phyloP scores from a whole-genome alignment of 2,797 vertebrate species.

The Rhinoraja longicauda region DNA sequence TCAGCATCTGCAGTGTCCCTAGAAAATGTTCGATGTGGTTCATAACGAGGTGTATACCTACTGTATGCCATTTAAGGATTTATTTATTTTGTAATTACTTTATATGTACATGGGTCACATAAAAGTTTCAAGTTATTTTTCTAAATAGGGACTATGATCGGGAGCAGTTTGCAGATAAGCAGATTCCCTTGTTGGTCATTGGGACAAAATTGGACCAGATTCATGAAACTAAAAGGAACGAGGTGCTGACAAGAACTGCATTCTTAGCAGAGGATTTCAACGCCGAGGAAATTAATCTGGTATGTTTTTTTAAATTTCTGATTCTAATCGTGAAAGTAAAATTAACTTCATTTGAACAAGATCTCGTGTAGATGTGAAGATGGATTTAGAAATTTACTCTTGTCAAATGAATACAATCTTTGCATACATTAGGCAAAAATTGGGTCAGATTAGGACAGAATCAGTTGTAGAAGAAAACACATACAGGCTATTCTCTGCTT shows the following conservation, averaged over 20 bases:
- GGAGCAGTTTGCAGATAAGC: slow-evolving; percentile 91
- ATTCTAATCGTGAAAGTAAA: neutral
- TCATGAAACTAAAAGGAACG: slow-evolving; percentile 82
- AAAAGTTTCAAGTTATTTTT: slow-evolving; percentile 30
- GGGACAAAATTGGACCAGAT: slow-evolving; percentile 98
- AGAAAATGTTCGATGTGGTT: neutral
- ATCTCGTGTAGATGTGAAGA: neutral
- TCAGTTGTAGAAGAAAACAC: too few relatives aligned
- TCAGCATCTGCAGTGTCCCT: too few relatives aligned
- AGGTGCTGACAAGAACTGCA: slow-evolving; percentile 83
- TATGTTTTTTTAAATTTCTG: slow-evolving; percentile 51
- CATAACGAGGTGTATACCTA: neutral
- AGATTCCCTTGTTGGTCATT: slow-evolving; percentile 85
- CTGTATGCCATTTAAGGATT: neutral
- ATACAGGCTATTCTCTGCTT: too few relatives aligned
- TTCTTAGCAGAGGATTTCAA: slow-evolving; percentile 97
- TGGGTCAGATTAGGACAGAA: too few relatives aligned
- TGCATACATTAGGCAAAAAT: neutral
- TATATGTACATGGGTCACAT: neutral
- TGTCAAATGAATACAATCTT: neutral
- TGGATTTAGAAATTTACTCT: neutral
- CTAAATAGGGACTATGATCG: slow-evolving; percentile 80
- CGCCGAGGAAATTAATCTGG: slow-evolving; percentile 95
- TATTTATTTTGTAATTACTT: neutral
- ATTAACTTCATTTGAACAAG: neutral